phyloP scores from a whole-genome alignment of 2,888 invertebrate species.

The Cinara cedri region DNA sequence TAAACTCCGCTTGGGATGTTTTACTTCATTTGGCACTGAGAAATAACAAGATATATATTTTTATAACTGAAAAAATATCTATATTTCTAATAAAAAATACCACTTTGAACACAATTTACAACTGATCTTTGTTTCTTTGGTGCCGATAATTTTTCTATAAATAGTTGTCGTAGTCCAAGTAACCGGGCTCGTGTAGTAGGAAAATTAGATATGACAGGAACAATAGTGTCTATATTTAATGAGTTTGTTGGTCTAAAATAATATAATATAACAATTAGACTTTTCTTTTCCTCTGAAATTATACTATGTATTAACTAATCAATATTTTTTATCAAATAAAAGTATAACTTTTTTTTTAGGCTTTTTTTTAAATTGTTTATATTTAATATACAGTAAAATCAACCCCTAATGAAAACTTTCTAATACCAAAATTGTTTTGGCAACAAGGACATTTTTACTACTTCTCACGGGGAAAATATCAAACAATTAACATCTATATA shows the following conservation, averaged over 20 bases:
- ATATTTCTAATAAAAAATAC: conserved; percentile 17
- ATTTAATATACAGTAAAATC: too few relatives aligned
- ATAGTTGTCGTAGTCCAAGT: conserved; percentile 43
- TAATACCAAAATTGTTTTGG: too few relatives aligned
- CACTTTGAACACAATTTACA: conserved; percentile 50
- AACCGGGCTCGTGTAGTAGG: conserved; percentile 49
- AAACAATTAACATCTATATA: too few relatives aligned
- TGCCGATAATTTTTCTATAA: conserved; percentile 52
- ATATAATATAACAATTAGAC: too few relatives aligned
- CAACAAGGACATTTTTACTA: too few relatives aligned
- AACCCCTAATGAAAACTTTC: too few relatives aligned
- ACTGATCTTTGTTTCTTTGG: conserved; percentile 53
- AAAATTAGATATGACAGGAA: conserved; percentile 54
- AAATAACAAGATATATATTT: not conserved
- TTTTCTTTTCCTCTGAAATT: too few relatives aligned
- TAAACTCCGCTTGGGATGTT: conserved; percentile 51
- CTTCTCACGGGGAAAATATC: too few relatives aligned
- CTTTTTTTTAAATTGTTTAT: too few relatives aligned
- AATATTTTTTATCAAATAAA: too few relatives aligned
- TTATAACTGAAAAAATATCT: not conserved
- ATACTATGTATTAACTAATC: too few relatives aligned
- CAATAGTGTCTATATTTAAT: conserved; percentile 44
- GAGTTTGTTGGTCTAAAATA: conserved; percentile 35
- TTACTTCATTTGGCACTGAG: conserved; percentile 45
- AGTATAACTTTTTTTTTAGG: too few relatives aligned